These are phyloP conservation scores for Sciurus carolinensis DNA, from an alignment of 2,797 vertebrate genomes.

Conservation along the genomic window DNA sequence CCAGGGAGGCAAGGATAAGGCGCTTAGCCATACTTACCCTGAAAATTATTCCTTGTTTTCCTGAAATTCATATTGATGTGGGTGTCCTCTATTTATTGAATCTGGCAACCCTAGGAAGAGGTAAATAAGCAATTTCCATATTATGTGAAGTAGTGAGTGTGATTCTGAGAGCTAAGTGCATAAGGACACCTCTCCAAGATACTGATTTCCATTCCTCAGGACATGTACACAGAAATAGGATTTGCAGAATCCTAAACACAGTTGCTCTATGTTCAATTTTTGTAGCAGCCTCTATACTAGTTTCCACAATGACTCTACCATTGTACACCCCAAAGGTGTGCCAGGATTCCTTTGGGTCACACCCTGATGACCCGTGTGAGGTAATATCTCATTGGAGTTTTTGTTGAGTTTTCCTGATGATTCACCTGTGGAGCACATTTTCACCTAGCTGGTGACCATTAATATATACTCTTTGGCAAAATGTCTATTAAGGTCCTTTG, in stretches of 20 bases:
- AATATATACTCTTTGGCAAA: not conserved
- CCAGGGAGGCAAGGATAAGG: not conserved
- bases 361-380: not conserved
- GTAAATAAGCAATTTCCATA: not conserved
- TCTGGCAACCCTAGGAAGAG: not conserved
- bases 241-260: not conserved
- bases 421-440: not conserved
- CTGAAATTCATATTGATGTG: constrained; percentile 26
- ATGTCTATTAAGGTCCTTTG: not conserved
- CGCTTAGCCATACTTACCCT: not conserved
- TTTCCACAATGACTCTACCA: not conserved
- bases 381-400: not conserved
- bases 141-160: not conserved
- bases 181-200: not conserved
- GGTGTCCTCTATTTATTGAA: not conserved
- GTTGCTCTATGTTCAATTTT: not conserved
- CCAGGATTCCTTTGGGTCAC: not conserved
- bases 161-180: not conserved
- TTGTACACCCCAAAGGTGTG: not conserved
- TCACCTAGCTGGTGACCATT: not conserved
- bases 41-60: constrained; percentile 39
- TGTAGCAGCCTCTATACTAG: not conserved
- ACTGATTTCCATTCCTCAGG: not conserved
- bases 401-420: not conserved
- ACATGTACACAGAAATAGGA: not conserved